Evolutionary conservation across 2,113 vertebrate species (phyloP), one percentile per base, ranked within the genome.

Genomic region (Ptychochromis oligacanthus): DNA sequence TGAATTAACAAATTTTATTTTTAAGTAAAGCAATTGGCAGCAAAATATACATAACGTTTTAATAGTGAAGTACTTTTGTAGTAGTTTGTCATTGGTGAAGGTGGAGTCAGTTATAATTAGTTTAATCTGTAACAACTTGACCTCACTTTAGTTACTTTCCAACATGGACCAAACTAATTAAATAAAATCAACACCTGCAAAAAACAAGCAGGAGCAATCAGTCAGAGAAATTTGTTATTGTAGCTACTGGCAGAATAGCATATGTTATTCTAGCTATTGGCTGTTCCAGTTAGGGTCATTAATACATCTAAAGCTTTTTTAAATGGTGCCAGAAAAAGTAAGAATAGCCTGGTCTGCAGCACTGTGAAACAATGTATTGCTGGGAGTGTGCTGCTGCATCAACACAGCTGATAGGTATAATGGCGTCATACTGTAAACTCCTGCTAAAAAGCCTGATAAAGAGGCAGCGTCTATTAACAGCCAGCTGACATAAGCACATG

Each of bases 371-470:
- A 94, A 95, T 94, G 87, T 57, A 72, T 65, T 67, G 81, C 77
- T 80, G 94, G 91, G 87, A 94, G 91, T 92, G 91, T 92, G 90
- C 93, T 81, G 89, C 87, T 87, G 49, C 91, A 91, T 91, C 93
- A 94, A 92, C 92, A 94, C 72, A 83, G 87, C 81, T 84, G 80
- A 92, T 81, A 75, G 74, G 80, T 90, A 74, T 72, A 89, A 87
- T 83, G 60, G 59, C 88, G 87, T 92, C 88, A 93, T 82, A 86
- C 83, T 75, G 89, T 92, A 90, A 92, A 91, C 89, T 81, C 83
- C 92, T 94, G 94, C 90, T 93, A 77, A 87, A n/a, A 85, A 82
- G 90, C 84, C 91, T 90, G 94, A 96, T 94, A 94, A 96, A 95
- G 88, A 88, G 79, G 74, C 80, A 55, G 85, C 74, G 86, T 83